Percentiles rank a stretch among this genome's conserved stretches.
These are phyloP conservation scores for Oceanodroma leucorhoa DNA, from an alignment of 2,797 vertebrate species.

Conservation along the genomic window DNA sequence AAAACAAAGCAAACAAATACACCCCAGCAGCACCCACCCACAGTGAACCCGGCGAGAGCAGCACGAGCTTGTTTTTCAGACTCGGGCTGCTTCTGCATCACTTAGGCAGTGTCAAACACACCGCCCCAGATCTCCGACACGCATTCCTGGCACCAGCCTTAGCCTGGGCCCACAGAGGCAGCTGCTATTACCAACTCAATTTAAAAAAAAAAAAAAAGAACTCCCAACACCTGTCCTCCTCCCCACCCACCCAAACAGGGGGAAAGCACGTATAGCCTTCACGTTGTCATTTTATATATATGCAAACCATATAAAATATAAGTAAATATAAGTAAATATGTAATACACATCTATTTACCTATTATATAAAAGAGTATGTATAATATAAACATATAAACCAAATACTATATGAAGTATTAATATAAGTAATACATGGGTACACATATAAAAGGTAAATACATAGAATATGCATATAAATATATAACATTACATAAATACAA, in stretches of 20 bases:
- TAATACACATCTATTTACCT: background rate
- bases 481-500: background rate
- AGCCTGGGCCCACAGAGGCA: background rate
- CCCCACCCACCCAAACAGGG: background rate
- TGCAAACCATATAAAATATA: background rate
- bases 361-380: background rate
- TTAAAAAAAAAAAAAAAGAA: background rate
- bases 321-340: background rate
- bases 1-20: background rate
- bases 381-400: background rate
- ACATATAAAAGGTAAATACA: background rate
- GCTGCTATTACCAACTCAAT: background rate
- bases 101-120: fast-evolving
- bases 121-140: fast-evolving
- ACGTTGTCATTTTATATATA: background rate
- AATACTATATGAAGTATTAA: background rate
- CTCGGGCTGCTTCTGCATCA: background rate
- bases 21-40: background rate
- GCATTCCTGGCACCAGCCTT: background rate
- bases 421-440: background rate
- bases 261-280: background rate
- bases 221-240: background rate
- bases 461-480: background rate
- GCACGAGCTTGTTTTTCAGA: fast-evolving
- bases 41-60: fast-evolving